phyloP scores from a whole-genome alignment of 1,140 invertebrate species.

The Magallana gigas region DNA sequence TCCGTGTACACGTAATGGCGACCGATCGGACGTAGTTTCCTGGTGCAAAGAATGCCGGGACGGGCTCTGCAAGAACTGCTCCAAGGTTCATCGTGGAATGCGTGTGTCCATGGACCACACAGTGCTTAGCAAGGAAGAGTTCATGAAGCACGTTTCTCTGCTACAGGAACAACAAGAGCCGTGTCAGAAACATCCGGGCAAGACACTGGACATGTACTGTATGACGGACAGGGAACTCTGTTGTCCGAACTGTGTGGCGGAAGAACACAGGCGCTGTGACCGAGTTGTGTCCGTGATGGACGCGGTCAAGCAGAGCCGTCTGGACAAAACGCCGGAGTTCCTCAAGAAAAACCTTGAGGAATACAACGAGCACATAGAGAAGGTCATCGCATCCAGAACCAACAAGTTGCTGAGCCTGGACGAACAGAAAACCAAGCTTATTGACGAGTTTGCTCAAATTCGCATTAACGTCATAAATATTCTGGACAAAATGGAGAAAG shows the following conservation, averaged over 20 bases:
- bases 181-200: slow-evolving; percentile 51
- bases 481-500: slow-evolving; percentile 53
- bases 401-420: slow-evolving; percentile 48
- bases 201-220: slow-evolving; percentile 54
- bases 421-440: slow-evolving; percentile 43
- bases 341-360: slow-evolving; percentile 46
- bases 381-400: slow-evolving; percentile 42
- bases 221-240: slow-evolving; percentile 54
- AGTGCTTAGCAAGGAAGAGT: slow-evolving; percentile 50
- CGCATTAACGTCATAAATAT: slow-evolving; percentile 53
- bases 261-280: slow-evolving; percentile 57
- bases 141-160: slow-evolving; percentile 55
- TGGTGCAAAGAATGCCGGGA: slow-evolving; percentile 60
- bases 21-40: slow-evolving; percentile 40
- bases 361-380: slow-evolving; percentile 50
- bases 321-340: slow-evolving; percentile 54
- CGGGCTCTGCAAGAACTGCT: slow-evolving; percentile 52
- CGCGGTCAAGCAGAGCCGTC: slow-evolving; percentile 46
- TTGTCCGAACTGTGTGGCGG: slow-evolving; percentile 57
- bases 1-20: slow-evolving; percentile 52
- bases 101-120: slow-evolving; percentile 57
- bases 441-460: slow-evolving; percentile 52
- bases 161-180: slow-evolving; percentile 51
- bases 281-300: slow-evolving; percentile 51
- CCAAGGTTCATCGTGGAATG: slow-evolving; percentile 58